A percentile compares a stretch with the other conserved stretches of the same genome.
Evolutionary conservation across 2,888 invertebrate species (phyloP).

Genomic region (Eupithecia insigniata): DNA sequence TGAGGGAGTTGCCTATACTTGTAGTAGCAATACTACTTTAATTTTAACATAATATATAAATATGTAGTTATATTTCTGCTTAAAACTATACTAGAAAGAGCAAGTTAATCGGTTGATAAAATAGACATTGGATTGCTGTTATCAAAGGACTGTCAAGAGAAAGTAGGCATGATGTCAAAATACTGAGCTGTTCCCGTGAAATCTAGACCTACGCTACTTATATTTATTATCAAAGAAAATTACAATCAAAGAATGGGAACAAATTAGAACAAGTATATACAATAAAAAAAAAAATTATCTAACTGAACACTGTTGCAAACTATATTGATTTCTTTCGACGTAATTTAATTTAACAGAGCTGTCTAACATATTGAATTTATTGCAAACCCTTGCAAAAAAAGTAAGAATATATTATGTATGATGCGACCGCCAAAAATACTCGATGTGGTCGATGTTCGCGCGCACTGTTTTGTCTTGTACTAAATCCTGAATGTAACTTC

Average conservation of each 20-base stretch:
- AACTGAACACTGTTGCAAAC: too few relatives aligned
- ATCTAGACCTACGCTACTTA: background rate
- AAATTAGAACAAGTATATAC: too few relatives aligned
- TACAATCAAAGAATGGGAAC: too few relatives aligned
- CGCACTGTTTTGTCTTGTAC: slow-evolving; percentile 70
- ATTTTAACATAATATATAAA: background rate
- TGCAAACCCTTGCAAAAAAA: background rate
- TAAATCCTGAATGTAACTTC: slow-evolving; percentile 9
- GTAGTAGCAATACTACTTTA: background rate
- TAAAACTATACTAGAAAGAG: background rate
- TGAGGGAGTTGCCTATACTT: background rate
- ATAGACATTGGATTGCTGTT: background rate
- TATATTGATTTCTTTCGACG: background rate
- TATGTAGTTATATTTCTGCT: background rate
- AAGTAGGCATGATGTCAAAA: slow-evolving; percentile 1
- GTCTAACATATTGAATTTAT: background rate
- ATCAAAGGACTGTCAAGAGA: background rate
- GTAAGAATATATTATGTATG: slow-evolving; percentile 37
- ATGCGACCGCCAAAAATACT: slow-evolving; percentile 64
- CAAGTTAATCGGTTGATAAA: background rate
- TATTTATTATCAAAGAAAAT: too few relatives aligned
- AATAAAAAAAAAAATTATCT: too few relatives aligned
- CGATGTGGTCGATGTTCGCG: slow-evolving; percentile 74
- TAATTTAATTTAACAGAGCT: background rate
- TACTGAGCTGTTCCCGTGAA: background rate